Evolutionary conservation across 2,113 vertebrate genomes (phyloP), one percentile per base, ranked within the genome.

Genomic region (Anolis sagrei): DNA sequence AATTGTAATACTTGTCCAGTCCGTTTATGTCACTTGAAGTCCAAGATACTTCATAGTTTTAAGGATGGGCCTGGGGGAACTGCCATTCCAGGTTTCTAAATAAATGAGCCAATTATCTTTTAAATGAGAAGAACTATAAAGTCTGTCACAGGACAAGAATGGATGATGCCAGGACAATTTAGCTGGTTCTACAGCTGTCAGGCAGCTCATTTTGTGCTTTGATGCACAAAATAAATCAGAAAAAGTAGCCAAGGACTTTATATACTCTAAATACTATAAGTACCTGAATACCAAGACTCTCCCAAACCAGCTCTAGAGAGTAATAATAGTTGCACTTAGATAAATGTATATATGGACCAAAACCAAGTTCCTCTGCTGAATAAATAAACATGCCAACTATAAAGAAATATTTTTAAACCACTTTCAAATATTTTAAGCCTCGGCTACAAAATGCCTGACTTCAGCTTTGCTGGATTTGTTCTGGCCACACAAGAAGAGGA

Each of bases 1-100:
- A 4, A 51, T 68, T 29, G 10, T 51, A 36, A 7, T 7, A 21
- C 76, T 25, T 29, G 74, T 39, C 29, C 1, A 48, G 21, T 0
- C 86, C 87, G 76, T 89, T 21, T 62, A 19, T 90, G 21, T 44
- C n/a, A 5, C 13, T 44, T 88, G 39, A 80, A 48, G 78, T 66
- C 54, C 0, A 0, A 44, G 3, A 51, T 8, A 51, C 27, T 13
- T 48, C 77, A 83, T 1, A 61, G 58, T 44, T n/a, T n/a, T 44
- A 86, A 32, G 5, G 25, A 36, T 9, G 81, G 34, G 27, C 5
- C 51, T 54, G 66, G 16, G 7, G 61, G 7, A 19, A 32, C 16
- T 16, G 83, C 13, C 69, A 49, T 76, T 69, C 74, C 44, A 72
- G 51, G 23, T 16, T 18, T 85, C 76, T 87, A 14, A 86, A 48